These are phyloP conservation scores for Ceratotherium simum DNA, from an alignment of 2,113 vertebrate genomes.

Conservation along the genomic window DNA sequence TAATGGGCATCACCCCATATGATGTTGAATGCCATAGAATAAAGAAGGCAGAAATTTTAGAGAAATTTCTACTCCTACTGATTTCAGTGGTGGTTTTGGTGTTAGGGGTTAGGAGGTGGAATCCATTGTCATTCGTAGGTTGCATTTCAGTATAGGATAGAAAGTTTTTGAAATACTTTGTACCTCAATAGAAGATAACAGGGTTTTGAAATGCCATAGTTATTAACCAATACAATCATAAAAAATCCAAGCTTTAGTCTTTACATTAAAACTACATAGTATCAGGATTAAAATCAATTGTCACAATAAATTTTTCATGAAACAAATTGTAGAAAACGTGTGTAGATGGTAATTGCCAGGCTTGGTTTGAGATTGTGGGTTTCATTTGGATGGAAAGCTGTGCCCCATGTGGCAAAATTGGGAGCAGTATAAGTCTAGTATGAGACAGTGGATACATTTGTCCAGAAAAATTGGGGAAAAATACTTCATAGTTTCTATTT, in stretches of 20 bases:
- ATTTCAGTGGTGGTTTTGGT: neutral
- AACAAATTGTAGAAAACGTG: neutral
- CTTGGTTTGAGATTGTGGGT: neutral
- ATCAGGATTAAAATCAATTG: neutral
- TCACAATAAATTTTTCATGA: neutral
- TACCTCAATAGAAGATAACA: neutral
- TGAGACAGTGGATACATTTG: neutral
- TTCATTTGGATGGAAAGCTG: neutral
- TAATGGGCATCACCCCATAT: too few species aligned
- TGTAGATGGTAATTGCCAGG: neutral
- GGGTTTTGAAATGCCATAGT: neutral
- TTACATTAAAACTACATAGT: neutral
- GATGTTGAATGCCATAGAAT: neutral
- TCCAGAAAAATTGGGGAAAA: neutral
- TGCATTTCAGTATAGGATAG: neutral
- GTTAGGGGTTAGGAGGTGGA: neutral
- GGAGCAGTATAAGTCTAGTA: neutral
- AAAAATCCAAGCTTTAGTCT: neutral
- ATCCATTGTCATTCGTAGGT: neutral
- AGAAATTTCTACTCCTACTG: neutral
- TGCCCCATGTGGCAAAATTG: neutral
- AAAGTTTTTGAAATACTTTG: neutral
- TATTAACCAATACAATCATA: neutral
- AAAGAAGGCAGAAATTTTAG: neutral
- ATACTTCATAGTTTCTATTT: neutral